Conservation (phyloP, 2,888 invertebrate species). For the Phaedon cochleariae region DNA sequence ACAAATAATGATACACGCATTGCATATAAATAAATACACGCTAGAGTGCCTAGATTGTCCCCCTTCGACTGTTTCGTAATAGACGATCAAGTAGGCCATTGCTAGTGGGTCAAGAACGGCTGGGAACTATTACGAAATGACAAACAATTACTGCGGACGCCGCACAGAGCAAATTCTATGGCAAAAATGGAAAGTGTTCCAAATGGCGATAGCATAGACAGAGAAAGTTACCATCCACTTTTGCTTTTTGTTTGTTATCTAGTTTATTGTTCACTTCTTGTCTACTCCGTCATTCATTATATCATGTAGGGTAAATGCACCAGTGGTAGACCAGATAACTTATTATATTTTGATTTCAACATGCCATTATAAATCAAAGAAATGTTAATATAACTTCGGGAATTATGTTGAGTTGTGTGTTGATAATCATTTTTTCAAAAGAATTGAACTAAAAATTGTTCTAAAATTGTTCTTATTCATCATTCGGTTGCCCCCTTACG, state of each 20-base stretch:
- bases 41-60: not conserved
- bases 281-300: not conserved
- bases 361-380: too few relatives aligned
- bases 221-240: slow-evolving; percentile 46
- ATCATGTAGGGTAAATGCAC: too few relatives aligned
- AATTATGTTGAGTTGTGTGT: too few relatives aligned
- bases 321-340: too few relatives aligned
- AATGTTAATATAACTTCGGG: too few relatives aligned
- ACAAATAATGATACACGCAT: not conserved
- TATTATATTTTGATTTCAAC: too few relatives aligned
- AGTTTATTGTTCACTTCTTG: not conserved
- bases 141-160: not conserved
- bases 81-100: slow-evolving; percentile 57
- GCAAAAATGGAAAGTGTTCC: slow-evolving; percentile 59
- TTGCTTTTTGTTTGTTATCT: slow-evolving; percentile 25
- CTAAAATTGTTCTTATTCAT: too few relatives aligned
- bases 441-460: too few relatives aligned
- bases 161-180: slow-evolving; percentile 48
- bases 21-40: not conserved
- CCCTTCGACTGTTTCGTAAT: slow-evolving; percentile 30
- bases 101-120: slow-evolving; percentile 60
- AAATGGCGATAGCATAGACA: slow-evolving; percentile 42
- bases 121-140: slow-evolving; percentile 48
- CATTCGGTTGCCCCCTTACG: too few relatives aligned
- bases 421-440: too few relatives aligned